Evolutionary conservation across 2,113 vertebrate species (phyloP).

Genomic region (Hippocampus zosterae): DNA sequence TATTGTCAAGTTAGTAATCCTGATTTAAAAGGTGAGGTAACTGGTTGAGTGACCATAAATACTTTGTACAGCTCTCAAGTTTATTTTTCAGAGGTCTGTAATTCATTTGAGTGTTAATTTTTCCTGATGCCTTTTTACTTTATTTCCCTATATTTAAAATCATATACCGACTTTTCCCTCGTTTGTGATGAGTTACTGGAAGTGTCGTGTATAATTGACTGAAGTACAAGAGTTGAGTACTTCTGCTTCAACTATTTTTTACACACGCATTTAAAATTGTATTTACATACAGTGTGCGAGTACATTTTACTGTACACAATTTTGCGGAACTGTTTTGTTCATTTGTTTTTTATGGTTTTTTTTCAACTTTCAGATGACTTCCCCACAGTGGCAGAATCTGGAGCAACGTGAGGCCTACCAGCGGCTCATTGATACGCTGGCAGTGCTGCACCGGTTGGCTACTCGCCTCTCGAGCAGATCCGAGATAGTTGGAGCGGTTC

Average conservation of each 20-base stretch:
- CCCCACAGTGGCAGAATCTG: slow-evolving; percentile 84
- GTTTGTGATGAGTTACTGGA: no score
- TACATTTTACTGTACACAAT: no score
- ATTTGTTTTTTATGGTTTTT: neutral
- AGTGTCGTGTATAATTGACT: no score
- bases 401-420: slow-evolving; percentile 93
- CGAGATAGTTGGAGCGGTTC: slow-evolving; percentile 90
- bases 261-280: no score
- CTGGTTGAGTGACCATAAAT: neutral
- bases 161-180: no score
- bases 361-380: slow-evolving; percentile 75
- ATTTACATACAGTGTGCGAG: no score
- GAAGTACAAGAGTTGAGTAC: no score
- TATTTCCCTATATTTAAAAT: neutral
- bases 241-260: no score
- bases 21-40: slow-evolving; percentile 1
- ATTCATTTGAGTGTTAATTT: neutral
- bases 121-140: neutral
- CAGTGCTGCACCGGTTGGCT: slow-evolving; percentile 83
- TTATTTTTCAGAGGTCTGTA: neutral
- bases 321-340: neutral
- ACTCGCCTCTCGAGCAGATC: slow-evolving; percentile 88
- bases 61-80: neutral
- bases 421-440: slow-evolving; percentile 84
- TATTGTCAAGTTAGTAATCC: slow-evolving; percentile 5